Evolutionary conservation across 2,888 invertebrate genomes (phyloP).

Genomic region (Ctenicera cuprea): DNA sequence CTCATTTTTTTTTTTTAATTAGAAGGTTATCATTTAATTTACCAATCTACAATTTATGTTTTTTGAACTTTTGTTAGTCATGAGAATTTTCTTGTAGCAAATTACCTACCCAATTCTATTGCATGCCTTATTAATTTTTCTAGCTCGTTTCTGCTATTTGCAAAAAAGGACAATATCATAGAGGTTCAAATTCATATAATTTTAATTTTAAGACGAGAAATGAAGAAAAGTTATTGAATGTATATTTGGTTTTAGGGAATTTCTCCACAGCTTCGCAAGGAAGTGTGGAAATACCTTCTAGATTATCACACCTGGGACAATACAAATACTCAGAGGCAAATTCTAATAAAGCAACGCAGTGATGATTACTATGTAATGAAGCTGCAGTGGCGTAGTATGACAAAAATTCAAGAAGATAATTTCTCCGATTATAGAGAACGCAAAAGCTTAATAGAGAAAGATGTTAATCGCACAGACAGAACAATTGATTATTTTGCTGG

Average conservation of each 20-base stretch:
- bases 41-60: too few species aligned
- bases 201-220: too few species aligned
- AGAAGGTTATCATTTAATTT: too few species aligned
- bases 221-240: too few species aligned
- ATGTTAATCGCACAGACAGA: slow-evolving; percentile 96
- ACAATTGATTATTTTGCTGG: slow-evolving; percentile 94
- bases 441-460: slow-evolving; percentile 97
- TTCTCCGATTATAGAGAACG: slow-evolving; percentile 93
- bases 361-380: slow-evolving; percentile 97
- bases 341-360: slow-evolving; percentile 82
- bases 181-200: too few species aligned
- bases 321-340: slow-evolving; percentile 82
- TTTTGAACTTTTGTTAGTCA: too few species aligned
- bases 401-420: slow-evolving; percentile 88
- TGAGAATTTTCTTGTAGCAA: too few species aligned
- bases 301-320: slow-evolving; percentile 92
- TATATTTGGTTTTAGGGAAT: slow-evolving; percentile 82
- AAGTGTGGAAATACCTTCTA: slow-evolving; percentile 96
- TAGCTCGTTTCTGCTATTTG: too few species aligned
- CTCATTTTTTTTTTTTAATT: too few species aligned
- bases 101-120: too few species aligned
- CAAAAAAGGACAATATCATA: too few species aligned
- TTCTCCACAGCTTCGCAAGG: slow-evolving; percentile 82
- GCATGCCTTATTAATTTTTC: too few species aligned
- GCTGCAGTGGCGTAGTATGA: slow-evolving; percentile 95